Percentiles rank a stretch among this genome's conserved stretches.
Conservation (phyloP, 2,797 vertebrate genomes). For the Hylomyscus alleni region DNA sequence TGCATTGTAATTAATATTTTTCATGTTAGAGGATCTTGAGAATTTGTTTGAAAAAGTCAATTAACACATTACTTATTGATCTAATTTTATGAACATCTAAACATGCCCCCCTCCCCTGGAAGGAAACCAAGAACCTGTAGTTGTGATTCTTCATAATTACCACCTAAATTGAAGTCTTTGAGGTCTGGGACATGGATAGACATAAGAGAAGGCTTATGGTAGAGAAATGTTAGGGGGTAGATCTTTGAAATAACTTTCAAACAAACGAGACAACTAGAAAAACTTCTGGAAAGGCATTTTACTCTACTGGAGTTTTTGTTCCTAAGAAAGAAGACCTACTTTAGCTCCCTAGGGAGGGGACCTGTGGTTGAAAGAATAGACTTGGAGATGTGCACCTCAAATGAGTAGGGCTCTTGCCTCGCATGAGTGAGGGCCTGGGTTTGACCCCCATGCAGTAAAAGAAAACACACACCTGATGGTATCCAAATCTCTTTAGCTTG, state of each 20-base stretch:
- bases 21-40: background rate
- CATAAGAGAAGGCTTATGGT: background rate
- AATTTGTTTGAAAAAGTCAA: slow-evolving; percentile 52
- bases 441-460: background rate
- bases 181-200: background rate
- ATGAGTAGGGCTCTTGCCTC: background rate
- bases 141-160: background rate
- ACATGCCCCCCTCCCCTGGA: background rate
- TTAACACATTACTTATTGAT: slow-evolving; percentile 48
- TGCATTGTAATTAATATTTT: slow-evolving; percentile 19
- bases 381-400: background rate
- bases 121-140: background rate
- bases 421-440: background rate
- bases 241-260: background rate
- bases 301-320: background rate
- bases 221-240: background rate
- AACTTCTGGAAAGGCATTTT: background rate
- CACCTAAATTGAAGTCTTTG: background rate
- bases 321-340: background rate
- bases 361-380: background rate
- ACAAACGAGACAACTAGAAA: too few species aligned
- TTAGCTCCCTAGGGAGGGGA: background rate
- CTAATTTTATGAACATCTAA: slow-evolving; percentile 42
- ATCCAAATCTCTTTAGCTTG: background rate
- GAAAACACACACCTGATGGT: background rate